These are phyloP conservation scores for Drosophila erecta DNA, from an alignment of 1,140 invertebrate species.

Conservation along the genomic window DNA sequence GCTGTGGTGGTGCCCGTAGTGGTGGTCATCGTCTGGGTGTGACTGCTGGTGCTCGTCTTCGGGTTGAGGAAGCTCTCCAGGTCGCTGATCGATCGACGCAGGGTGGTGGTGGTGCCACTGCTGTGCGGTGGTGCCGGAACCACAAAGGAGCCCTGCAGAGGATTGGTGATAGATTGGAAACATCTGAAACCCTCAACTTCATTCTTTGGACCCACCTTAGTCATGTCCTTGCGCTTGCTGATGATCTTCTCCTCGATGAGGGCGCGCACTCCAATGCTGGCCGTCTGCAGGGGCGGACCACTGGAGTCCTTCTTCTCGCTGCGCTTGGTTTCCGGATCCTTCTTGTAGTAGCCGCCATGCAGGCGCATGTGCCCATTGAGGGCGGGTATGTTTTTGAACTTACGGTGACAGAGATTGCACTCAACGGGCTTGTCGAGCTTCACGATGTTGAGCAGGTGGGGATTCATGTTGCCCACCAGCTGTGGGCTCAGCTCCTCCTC, in stretches of 20 bases:
- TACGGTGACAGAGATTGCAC: slow-evolving; percentile 96
- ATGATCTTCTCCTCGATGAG: slow-evolving; percentile 97
- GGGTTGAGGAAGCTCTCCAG: slow-evolving; percentile 79
- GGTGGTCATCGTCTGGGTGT: slow-evolving; percentile 46
- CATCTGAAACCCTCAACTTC: not conserved
- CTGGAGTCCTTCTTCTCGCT: slow-evolving; percentile 92
- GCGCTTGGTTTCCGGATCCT: slow-evolving; percentile 95
- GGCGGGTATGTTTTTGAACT: slow-evolving; percentile 98
- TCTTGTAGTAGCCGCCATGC: slow-evolving; percentile 98
- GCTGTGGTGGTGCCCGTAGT: slow-evolving; percentile 58
- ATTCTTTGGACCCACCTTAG: slow-evolving; percentile 52
- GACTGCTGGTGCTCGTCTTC: slow-evolving; percentile 50
- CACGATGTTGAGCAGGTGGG: slow-evolving; percentile 84
- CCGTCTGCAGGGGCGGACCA: slow-evolving; percentile 93
- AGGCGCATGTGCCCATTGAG: slow-evolving; percentile 98
- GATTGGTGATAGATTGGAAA: not conserved
- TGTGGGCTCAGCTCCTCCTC: slow-evolving; percentile 81
- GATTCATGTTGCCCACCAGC: slow-evolving; percentile 81
- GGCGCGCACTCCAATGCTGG: slow-evolving; percentile 93
- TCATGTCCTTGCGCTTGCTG: slow-evolving; percentile 87
- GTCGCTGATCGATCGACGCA: slow-evolving; percentile 78
- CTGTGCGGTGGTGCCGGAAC: slow-evolving; percentile 81
- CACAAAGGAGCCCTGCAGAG: slow-evolving; percentile 76
- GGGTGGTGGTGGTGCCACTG: slow-evolving; percentile 49
- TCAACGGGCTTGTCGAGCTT: slow-evolving; percentile 92